Base-by-base conservation (phyloP, 2,113 vertebrate genomes). In the Dendrocopos noguchii region DNA sequence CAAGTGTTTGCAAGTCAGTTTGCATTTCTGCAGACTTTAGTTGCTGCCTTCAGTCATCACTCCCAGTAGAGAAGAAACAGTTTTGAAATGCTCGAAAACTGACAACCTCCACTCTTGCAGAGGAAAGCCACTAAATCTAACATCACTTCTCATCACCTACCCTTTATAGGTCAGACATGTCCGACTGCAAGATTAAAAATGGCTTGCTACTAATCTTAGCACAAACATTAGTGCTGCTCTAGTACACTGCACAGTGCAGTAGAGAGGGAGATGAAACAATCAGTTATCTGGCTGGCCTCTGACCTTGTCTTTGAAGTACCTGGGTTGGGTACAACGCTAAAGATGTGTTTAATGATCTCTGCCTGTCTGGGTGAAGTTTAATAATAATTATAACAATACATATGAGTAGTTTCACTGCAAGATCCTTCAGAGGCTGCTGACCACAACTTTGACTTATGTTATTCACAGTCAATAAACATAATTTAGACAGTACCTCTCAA, bases 191-290 rank as follows among this genome's bases (percentile, higher is more conserved):
- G 94, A 94, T 90, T 94, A 91, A 96, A 95, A 96, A 88, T 87
- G 93, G 82, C 90, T 96, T 80, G 87, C 84, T 91, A 52, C 94
- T 96, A 96, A 95, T 94, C 84, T 95, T 94, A 90, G 96, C 91
- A 18, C 68, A 85, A 90, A 83, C 87, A 94, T 95, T 94, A 96
- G 87, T 91, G 93, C 87, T 0, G 65, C 84, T 96, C 89, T 71
- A 91, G 91, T 92, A 94, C 91, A 57, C 76, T 1, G 6, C 2
- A 10, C 50, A 19, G 71, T 61, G 80, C 22, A 33, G 79, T 15
- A 55, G 66, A 42, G 71, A 14, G 47, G 63, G 59, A 93, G 60
- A 70, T 57, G 44, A 79, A 97, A 90, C 53, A 93, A 84, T 80
- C 64, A 75, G 59, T 50, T 87, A 47, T 81, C 79, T 90, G 77